A percentile compares a stretch with the other conserved stretches of the same genome.
Evolutionary conservation across 2,797 vertebrate genomes (phyloP).

Genomic region (Acanthornis magna): DNA sequence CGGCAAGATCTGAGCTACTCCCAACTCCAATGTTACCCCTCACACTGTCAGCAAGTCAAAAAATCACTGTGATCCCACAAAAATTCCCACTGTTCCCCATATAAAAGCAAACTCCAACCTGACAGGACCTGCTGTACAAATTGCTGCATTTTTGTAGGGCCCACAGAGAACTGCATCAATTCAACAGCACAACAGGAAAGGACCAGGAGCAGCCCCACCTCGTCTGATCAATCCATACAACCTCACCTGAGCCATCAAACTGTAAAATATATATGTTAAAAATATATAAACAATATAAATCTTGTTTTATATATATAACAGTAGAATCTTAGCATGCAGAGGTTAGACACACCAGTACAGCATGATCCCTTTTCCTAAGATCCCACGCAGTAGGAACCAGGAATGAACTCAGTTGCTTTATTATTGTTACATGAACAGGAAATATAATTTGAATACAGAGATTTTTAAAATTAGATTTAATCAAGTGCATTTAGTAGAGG

Average conservation of each 20-base stretch:
- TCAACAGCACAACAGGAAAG: neutral
- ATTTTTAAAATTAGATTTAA: slow-evolving; percentile 22
- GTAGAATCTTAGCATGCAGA: accelerated
- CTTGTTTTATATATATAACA: neutral
- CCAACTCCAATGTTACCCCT: neutral
- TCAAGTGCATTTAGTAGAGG: neutral
- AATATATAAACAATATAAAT: no score
- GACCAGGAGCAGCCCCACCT: neutral
- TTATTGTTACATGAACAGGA: slow-evolving; percentile 30
- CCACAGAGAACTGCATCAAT: neutral
- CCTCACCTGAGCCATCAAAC: neutral
- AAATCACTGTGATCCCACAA: neutral
- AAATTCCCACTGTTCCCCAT: neutral
- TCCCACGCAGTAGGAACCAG: neutral
- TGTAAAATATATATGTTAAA: neutral
- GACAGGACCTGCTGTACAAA: neutral
- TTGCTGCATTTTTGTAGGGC: neutral
- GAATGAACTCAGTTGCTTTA: slow-evolving; percentile 14
- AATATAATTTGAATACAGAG: neutral
- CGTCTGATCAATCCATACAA: no score
- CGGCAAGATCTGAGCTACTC: neutral
- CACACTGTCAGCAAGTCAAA: accelerated
- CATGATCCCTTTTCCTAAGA: neutral
- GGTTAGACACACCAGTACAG: neutral
- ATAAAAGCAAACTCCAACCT: accelerated